Percentiles rank a stretch among this genome's conserved stretches.
These are phyloP conservation scores for Leptothorax acervorum DNA, from an alignment of 2,888 invertebrate genomes.

Conservation along the genomic window DNA sequence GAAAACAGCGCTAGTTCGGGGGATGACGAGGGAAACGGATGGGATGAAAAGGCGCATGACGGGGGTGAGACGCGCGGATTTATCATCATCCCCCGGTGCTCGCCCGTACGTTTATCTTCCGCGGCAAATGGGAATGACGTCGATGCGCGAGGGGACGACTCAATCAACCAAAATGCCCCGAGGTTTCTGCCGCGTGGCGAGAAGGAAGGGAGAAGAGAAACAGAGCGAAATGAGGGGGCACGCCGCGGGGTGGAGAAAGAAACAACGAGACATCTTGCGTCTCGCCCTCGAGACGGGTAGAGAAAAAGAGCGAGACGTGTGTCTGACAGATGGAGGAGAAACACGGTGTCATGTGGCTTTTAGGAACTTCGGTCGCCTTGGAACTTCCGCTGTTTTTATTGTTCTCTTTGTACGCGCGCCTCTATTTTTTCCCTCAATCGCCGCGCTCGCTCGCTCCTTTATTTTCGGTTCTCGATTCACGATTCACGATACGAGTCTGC, in stretches of 20 bases:
- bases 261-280: conserved; percentile 13
- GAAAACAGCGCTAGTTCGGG: background rate
- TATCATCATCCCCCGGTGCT: conserved; percentile 50
- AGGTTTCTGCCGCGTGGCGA: conserved; percentile 39
- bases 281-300: conserved; percentile 3
- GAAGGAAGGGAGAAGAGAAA: background rate
- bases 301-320: conserved; percentile 24
- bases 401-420: conserved; percentile 22
- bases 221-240: conserved; percentile 5
- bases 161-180: conserved; percentile 56
- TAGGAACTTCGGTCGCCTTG: conserved; percentile 38
- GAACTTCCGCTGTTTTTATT: conserved; percentile 54
- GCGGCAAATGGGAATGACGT: conserved; percentile 59
- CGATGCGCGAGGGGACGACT: conserved; percentile 59
- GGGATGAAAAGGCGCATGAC: conserved; percentile 53
- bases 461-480: conserved; percentile 40
- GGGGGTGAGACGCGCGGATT: conserved; percentile 45
- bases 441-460: conserved; percentile 4
- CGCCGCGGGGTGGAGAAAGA: conserved; percentile 2
- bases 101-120: conserved; percentile 54
- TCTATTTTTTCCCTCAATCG: background rate
- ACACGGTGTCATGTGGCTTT: conserved; percentile 50
- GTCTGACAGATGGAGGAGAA: conserved; percentile 48
- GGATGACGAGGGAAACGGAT: background rate
- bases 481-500: conserved; percentile 11